Conservation (phyloP, 2,113 vertebrate species). For the Anas platyrhynchos region DNA sequence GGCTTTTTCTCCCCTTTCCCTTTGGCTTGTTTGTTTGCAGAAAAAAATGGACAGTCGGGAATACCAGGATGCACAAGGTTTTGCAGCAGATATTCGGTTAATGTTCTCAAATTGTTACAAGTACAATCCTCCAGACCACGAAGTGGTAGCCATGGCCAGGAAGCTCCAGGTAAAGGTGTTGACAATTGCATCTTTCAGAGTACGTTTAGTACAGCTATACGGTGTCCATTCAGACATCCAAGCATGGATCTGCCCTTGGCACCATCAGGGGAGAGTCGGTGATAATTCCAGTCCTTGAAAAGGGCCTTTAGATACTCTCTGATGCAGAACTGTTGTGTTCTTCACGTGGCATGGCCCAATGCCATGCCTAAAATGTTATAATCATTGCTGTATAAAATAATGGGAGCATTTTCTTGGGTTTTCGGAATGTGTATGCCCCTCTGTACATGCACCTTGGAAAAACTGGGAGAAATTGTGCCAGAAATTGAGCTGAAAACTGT, state of each 20-base stretch:
- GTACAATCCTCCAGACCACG: conserved; percentile 93
- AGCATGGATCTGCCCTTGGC: neutral
- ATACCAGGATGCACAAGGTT: conserved; percentile 89
- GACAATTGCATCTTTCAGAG: neutral
- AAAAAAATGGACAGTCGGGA: conserved; percentile 92
- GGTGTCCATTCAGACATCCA: neutral
- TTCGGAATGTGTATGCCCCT: neutral
- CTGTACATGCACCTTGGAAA: neutral
- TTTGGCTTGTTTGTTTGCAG: conserved; percentile 75
- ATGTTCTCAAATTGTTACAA: conserved; percentile 99
- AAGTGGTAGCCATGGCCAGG: conserved; percentile 90
- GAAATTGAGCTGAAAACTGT: neutral
- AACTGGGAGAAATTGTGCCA: neutral
- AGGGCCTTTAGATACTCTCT: neutral
- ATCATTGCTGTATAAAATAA: neutral
- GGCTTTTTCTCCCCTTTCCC: neutral
- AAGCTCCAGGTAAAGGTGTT: conserved; percentile 89
- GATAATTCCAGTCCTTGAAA: neutral
- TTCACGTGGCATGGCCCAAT: accelerated
- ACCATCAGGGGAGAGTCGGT: neutral
- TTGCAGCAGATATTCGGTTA: conserved; percentile 92
- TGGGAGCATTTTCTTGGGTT: neutral
- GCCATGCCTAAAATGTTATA: neutral
- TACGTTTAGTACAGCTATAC: neutral
- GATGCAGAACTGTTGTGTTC: neutral